These are phyloP conservation scores for Ormyrus nitidulus DNA, from an alignment of 2,888 invertebrate species.

Conservation along the genomic window DNA sequence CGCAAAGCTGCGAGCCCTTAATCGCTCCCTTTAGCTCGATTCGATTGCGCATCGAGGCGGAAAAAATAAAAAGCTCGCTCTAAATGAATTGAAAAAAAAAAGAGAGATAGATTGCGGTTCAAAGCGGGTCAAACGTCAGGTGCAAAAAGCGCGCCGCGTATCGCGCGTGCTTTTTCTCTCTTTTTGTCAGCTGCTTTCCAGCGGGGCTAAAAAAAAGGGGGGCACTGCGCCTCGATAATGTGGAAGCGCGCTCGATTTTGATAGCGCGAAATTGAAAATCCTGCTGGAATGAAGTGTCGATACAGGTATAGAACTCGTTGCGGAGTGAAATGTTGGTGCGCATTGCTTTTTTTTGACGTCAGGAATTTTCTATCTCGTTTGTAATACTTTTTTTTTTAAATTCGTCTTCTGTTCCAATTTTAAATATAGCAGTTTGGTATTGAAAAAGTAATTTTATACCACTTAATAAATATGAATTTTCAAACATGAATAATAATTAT, in stretches of 20 bases:
- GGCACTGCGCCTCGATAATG: not conserved
- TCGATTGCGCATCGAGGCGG: not conserved
- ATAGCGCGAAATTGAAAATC: not conserved
- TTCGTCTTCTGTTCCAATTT: too few relatives aligned
- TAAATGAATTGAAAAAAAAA: not conserved
- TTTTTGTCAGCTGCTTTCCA: not conserved
- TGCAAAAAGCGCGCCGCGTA: not conserved
- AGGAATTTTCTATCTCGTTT: too few relatives aligned
- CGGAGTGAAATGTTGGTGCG: too few relatives aligned
- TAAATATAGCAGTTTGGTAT: too few relatives aligned
- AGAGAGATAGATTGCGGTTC: not conserved
- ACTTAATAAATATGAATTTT: too few relatives aligned
- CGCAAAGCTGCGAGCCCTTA: too few relatives aligned
- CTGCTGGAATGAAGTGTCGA: not conserved
- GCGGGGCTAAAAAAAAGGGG: too few relatives aligned
- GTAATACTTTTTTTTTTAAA: too few relatives aligned
- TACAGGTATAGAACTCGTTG: too few relatives aligned
- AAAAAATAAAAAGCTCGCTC: conserved; percentile 2
- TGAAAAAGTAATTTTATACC: too few relatives aligned
- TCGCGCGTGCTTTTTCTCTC: not conserved
- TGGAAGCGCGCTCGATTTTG: not conserved
- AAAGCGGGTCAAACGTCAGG: conserved; percentile 20
- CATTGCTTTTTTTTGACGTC: too few relatives aligned
- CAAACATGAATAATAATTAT: too few relatives aligned
- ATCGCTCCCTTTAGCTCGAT: not conserved